These are phyloP conservation scores for Epinephelus lanceolatus DNA, from an alignment of 2,113 vertebrate genomes.

Conservation along the genomic window DNA sequence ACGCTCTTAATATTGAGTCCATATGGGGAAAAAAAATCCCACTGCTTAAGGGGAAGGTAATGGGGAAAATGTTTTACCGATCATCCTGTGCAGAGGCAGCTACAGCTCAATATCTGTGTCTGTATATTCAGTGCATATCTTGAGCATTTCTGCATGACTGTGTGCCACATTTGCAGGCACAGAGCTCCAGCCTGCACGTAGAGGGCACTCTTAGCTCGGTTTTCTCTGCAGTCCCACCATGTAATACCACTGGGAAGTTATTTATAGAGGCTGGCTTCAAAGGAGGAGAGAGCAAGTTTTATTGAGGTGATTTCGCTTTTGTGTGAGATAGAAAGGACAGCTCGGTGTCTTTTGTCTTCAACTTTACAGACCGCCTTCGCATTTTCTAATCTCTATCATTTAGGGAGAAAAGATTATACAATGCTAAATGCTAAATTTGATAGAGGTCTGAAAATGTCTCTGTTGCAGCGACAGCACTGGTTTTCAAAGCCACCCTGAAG, in stretches of 20 bases:
- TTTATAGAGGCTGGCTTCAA: conserved; percentile 73
- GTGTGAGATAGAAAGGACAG: conserved; percentile 43
- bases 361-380: conserved; percentile 17
- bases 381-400: conserved; percentile 33
- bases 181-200: conserved; percentile 56
- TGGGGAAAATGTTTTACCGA: neutral
- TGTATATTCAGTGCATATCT: neutral
- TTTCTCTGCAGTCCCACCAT: conserved; percentile 48
- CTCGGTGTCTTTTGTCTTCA: conserved; percentile 41
- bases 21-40: neutral
- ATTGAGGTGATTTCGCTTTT: conserved; percentile 59
- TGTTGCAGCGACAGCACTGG: neutral
- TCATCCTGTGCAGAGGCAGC: neutral
- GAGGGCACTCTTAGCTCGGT: conserved; percentile 78
- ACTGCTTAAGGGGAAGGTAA: conserved; percentile 5
- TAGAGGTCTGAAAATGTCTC: conserved; percentile 19
- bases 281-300: conserved; percentile 58
- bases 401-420: neutral
- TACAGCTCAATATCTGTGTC: conserved; percentile 7
- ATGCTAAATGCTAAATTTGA: neutral
- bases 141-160: conserved; percentile 22
- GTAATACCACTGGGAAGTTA: conserved; percentile 55
- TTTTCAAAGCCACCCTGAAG: conserved; percentile 8
- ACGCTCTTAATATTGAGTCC: conserved; percentile 24
- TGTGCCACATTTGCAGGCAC: conserved; percentile 31